Evolutionary conservation across 2,888 invertebrate species (phyloP).

Genomic region (Lumbricus terrestris): DNA sequence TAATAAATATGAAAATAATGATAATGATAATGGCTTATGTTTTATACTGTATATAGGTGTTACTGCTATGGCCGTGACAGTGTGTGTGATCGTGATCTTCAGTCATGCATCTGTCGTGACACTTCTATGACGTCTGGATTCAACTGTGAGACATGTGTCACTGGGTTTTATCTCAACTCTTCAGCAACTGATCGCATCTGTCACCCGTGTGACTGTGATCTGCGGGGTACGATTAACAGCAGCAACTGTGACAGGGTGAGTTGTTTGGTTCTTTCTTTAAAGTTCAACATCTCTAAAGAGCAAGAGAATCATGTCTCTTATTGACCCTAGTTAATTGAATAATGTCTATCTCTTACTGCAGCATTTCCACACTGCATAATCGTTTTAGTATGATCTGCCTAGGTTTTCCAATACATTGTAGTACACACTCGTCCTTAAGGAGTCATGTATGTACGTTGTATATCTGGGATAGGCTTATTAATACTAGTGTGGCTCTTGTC

Average conservation of each 20-base stretch:
- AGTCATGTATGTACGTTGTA: too few relatives aligned
- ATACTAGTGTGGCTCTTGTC: too few relatives aligned
- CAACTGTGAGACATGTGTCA: constrained; percentile 31
- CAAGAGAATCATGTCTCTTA: too few relatives aligned
- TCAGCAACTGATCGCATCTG: constrained; percentile 20
- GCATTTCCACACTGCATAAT: too few relatives aligned
- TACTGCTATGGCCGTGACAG: neutral
- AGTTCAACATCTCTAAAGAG: neutral
- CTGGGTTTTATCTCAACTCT: constrained; percentile 26
- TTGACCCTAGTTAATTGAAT: too few relatives aligned
- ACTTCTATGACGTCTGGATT: constrained; percentile 30
- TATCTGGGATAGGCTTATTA: too few relatives aligned
- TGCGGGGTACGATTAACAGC: constrained; percentile 22
- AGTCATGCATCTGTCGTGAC: constrained; percentile 30
- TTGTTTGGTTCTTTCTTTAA: neutral
- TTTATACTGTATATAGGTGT: neutral
- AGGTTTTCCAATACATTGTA: too few relatives aligned
- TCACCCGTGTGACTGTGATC: constrained; percentile 32
- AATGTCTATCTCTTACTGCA: too few relatives aligned
- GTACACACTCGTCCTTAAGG: too few relatives aligned
- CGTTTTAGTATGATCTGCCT: too few relatives aligned
- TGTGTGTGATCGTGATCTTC: neutral
- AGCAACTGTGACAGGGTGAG: neutral
- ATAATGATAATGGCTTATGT: neutral
- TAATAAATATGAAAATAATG: neutral